Base-by-base conservation (phyloP, 2,113 vertebrate species). In the Cygnus buccinator region DNA sequence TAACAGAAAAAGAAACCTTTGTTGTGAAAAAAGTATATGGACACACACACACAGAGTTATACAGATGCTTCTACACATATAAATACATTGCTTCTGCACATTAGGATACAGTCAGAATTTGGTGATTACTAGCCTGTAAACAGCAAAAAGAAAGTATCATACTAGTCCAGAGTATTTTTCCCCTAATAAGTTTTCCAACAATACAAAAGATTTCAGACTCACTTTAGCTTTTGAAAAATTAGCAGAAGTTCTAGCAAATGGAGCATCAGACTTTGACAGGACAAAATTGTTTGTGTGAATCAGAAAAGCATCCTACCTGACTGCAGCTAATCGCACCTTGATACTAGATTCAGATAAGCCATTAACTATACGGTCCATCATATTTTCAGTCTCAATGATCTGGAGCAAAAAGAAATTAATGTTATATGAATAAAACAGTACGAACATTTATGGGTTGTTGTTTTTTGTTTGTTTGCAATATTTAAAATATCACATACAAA, bases 301-400 rank as follows among this genome's bases (percentile, higher is more conserved):
- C 25, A 96, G 90, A 90, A 97, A 96, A 94, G 72, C 54, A 89
- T 97, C 98, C 97, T 98, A 99, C 99, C 99, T 99, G 98, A 99
- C 99, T 46, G 99, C 99, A 85, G 99, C 99, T 98, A 99, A 98
- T 71, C 99, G 99, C 97, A 99, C 99, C 98, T 99, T 99, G 98
- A 99, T 99, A 98, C 99, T 99, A 92, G 99, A 99, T 94, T 99
- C 99, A 91, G 99, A 99, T 84, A 99, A 98, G 98, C 99, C 99
- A 82, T 99, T 99, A 90, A 99, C 99, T 95, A 99, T 99, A 80
- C 99, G 98, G 97, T 99, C 99, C 99, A 99, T 99, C 99, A 99
- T 99, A 98, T 99, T 99, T 97, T 99, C 99, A 0, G 99, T 99
- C 97, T 99, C 99, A 94, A 99, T 99, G 97, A 99, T 99, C 99